These are phyloP conservation scores for Nomada ferruginata DNA, from an alignment of 2,888 invertebrate genomes.

Conservation along the genomic window DNA sequence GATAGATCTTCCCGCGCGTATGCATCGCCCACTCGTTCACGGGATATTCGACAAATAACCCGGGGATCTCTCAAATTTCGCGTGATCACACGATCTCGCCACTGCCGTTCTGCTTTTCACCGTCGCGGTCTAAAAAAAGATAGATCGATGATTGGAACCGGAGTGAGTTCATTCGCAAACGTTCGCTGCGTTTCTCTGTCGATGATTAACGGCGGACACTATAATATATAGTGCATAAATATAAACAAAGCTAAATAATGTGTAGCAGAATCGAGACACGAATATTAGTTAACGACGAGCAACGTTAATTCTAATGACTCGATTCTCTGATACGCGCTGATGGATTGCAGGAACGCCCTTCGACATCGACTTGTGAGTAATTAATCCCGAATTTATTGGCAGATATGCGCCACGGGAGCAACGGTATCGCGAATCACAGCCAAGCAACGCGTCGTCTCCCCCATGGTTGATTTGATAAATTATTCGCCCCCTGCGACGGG, in stretches of 20 bases:
- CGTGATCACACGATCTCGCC: not conserved
- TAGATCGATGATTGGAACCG: not conserved
- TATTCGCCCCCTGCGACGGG: not conserved
- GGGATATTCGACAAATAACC: not conserved
- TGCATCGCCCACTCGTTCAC: no score
- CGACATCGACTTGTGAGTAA: not conserved
- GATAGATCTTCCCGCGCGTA: not conserved
- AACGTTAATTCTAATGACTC: not conserved
- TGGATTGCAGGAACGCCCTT: no score
- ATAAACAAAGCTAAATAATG: no score
- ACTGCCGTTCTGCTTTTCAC: not conserved
- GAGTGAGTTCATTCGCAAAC: not conserved
- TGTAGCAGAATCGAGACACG: no score
- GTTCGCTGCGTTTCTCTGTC: not conserved
- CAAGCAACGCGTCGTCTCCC: no score
- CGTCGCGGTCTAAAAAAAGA: not conserved
- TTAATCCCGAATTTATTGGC: conserved; percentile 34
- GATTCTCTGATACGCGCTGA: no score
- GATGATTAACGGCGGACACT: not conserved
- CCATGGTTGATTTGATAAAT: not conserved
- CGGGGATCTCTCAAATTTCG: not conserved
- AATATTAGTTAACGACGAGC: not conserved
- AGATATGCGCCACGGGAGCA: not conserved
- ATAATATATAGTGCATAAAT: not conserved
- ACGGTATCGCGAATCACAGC: not conserved